A percentile compares a stretch with the other conserved stretches of the same genome.
phyloP scores from a whole-genome alignment of 2,113 vertebrate genomes.

The Forbesichthys agassizii region DNA sequence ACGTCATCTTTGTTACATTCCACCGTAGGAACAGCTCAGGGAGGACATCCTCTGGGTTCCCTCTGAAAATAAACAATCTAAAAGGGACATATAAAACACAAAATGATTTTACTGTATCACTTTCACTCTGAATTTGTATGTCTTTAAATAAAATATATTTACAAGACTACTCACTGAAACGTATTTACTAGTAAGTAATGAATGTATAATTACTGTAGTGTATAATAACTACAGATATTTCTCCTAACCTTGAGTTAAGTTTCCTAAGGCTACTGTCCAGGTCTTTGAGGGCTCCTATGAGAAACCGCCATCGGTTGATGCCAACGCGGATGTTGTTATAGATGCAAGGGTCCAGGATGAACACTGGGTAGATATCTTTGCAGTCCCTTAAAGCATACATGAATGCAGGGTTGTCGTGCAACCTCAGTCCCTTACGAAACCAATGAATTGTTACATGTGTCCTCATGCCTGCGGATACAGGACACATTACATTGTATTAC shows the following conservation, averaged over 20 bases:
- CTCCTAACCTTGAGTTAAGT: conserved; percentile 69
- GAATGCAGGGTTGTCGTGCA: conserved; percentile 75
- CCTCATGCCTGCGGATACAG: conserved; percentile 50
- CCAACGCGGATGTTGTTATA: conserved; percentile 46
- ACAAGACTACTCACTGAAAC: no score
- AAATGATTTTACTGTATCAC: background rate
- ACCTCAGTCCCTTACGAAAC: conserved; percentile 76
- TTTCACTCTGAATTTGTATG: no score
- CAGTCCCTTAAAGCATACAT: conserved; percentile 65
- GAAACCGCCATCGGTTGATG: conserved; percentile 65
- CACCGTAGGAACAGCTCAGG: conserved; percentile 67
- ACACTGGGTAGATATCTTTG: conserved; percentile 68
- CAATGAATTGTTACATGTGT: conserved; percentile 71
- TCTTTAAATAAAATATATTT: no score
- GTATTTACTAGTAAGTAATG: no score
- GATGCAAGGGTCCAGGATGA: conserved; percentile 71
- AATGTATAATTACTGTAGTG: background rate
- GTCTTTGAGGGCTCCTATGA: conserved; percentile 66
- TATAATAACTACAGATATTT: background rate
- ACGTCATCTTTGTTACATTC: conserved; percentile 68
- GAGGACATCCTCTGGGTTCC: conserved; percentile 70
- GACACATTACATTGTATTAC: background rate
- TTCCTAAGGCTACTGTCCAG: conserved; percentile 72
- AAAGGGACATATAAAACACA: conserved; percentile 4
- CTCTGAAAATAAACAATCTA: conserved; percentile 73